Evolutionary conservation across 1,140 invertebrate species (phyloP), one percentile per base, ranked within the genome.

Genomic region (Anthonomus grandis): DNA sequence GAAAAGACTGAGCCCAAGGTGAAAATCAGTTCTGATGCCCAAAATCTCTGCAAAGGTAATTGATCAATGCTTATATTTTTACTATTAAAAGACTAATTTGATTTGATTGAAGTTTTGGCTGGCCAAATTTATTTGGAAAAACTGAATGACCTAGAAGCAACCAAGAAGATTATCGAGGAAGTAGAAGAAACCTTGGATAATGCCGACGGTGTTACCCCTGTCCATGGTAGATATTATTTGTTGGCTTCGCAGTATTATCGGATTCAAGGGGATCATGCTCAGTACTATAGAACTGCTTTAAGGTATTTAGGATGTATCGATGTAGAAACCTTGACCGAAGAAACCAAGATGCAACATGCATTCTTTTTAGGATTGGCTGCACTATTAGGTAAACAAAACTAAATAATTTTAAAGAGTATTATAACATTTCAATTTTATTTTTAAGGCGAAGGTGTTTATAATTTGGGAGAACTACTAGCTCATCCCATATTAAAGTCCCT

Each of bases 181-280:
- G 83, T 96, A 31, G 89, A 95, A 69, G 81, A 83, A 37, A 84
- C 92, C 36, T 74, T 99, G 8, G 91, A 97, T 70, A 86, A 89
- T 62, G 83, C 93, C 0, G 90, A 95, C 74, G 94, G 94, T 24
- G 85, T 98, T 3, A 95, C 93, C 0, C 77, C 91, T 1, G 94
- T 98, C 5, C 96, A 98, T 74, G 92, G 93, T 10, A 49, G 93
- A 65, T 99, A 94, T 75, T 99, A 98, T 72, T 86, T 95, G 59
- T 78, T 98, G 22, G 93, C 94, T 2, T 94, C 93, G 34, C 86
- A 95, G 60, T 92, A 97, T 64, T 91, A 69, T 58, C 79, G 85
- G 65, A 78, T 91, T 42, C 85, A 91, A 74, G 91, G 90, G 13
- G 90, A 93, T 71, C 90, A 95, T 77, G 87, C 89, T 2, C 85